Evolutionary conservation across 2,797 vertebrate genomes (phyloP), one percentile per base, ranked within the genome.

Genomic region (Nannoperca australis): DNA sequence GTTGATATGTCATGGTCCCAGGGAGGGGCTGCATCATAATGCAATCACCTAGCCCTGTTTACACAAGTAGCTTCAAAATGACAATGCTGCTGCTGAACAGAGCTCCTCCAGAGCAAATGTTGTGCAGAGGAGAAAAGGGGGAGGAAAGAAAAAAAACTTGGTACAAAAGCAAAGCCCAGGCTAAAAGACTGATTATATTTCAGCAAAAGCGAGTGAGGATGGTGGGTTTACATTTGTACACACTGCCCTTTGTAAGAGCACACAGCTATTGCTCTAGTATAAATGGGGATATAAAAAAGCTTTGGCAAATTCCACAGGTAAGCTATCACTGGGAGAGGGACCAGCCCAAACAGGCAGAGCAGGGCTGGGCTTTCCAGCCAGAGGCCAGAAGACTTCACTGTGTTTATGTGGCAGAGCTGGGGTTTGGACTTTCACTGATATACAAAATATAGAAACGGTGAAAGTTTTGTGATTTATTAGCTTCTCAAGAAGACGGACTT

Each of bases 281-380:
- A 93, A 94, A 93, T 91, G 91, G 84, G 89, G 91, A 93, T 91
- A 88, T 90, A 88, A 92, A 91, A 95, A 92, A 96, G 94, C 94
- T 90, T 87, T 96, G 95, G 95, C 95, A 94, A 96, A 98, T 97
- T 97, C 96, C 96, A 95, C 89, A 95, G 90, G 90, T 91, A 95
- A 95, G 95, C 94, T 94, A 95, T 97, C 96, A 96, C 92, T 92
- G 87, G 87, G 80, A 18, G 3, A 60, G 73, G 84, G 20, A 95
- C 97, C 95, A 94, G 98, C 94, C 95, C 91, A 86, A 54, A 96
- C 98, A 98, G 12, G 98, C 88, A 94, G 64, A 84, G 81, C 81
- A 89, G 93, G 93, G 94, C 94, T 93, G 94, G 94, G 88, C 93
- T 91, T 90, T 91, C 64, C 82, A 91, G 85, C 90, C 92, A 93